phyloP scores from a whole-genome alignment of 1,140 invertebrate genomes.

The Subanguina moxae region DNA sequence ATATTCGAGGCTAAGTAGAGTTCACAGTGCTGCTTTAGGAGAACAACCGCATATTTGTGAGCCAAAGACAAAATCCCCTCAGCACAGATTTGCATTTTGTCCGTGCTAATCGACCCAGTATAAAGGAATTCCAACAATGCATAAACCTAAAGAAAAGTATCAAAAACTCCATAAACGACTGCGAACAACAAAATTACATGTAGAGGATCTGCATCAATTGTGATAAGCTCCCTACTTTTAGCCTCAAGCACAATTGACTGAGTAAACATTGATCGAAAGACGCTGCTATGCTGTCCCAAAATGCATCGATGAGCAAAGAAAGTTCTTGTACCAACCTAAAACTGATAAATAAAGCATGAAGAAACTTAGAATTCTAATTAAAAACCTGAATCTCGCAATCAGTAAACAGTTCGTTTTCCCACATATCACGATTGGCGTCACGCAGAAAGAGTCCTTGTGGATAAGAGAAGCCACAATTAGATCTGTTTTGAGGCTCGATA shows the following conservation, averaged over 20 bases:
- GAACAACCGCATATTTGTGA: conserved; percentile 52
- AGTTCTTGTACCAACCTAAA: background rate
- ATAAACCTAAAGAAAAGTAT: conserved; percentile 21
- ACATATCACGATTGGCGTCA: conserved; percentile 44
- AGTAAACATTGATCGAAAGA: conserved; percentile 52
- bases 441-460: conserved; percentile 28
- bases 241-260: conserved; percentile 52
- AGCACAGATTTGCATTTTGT: conserved; percentile 22
- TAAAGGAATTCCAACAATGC: conserved; percentile 25
- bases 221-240: conserved; percentile 25
- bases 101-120: conserved; percentile 4
- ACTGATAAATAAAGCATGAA: background rate
- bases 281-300: conserved; percentile 52
- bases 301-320: conserved; percentile 52
- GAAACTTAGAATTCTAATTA: background rate
- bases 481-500: conserved; percentile 25
- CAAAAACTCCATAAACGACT: conserved; percentile 25
- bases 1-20: conserved; percentile 39
- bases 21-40: conserved; percentile 56
- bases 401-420: conserved; percentile 45
- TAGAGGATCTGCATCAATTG: background rate
- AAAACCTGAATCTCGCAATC: conserved; percentile 43
- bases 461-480: too few relatives aligned
- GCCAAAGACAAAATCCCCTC: conserved; percentile 48
- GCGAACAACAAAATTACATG: background rate